Base-by-base conservation (phyloP, 2,888 invertebrate species). In the Orthonychiurus folsomi region DNA sequence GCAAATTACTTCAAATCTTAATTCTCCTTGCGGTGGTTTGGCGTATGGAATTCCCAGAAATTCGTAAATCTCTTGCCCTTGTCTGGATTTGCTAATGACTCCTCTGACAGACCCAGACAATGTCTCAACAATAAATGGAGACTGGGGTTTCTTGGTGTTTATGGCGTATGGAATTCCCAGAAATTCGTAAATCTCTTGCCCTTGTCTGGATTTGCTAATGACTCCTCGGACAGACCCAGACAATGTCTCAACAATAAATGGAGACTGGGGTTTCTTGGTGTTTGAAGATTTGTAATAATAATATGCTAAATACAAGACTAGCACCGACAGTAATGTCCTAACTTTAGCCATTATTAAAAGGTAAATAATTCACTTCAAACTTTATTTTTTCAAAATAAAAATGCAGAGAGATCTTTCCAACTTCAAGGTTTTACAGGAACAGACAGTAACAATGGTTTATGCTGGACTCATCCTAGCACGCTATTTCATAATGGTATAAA, bases 31-130 rank as follows among this genome's bases (percentile, higher is more conserved):
- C 3, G 69, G 69, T 3, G 66, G 61, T 12, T 62, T n/a, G 0
- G 66, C 69, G 60, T 66, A 69, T 2, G 64, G 66, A 25, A 69
- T 62, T n/a, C 66, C 65, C 47, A 60, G 59, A 23, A 65, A 69
- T 2, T 37, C 37, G 37, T 37, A 37, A 37, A 37, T 9, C 15
- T 37, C 15, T 37, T 15, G 5, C 15, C 37, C 37, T 9, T 37
- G 9, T 15, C 37, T 37, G 15, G 37, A 37, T 37, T 37, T 37
- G 15, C 37, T 15, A 37, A 37, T 37, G 5, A 15, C 15, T 37
- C 37, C 37, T 37, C 37, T 37, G 15, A 37, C 37, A 9, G 5
- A 15, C 5, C 37, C 37, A 37, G 9, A 9, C 9, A 37, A 15
- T 9, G 37, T 37, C 37, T 37, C 37, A 15, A 37, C 37, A 37